Evolutionary conservation across 2,888 invertebrate species (phyloP).

Genomic region (Lutraria lutraria): DNA sequence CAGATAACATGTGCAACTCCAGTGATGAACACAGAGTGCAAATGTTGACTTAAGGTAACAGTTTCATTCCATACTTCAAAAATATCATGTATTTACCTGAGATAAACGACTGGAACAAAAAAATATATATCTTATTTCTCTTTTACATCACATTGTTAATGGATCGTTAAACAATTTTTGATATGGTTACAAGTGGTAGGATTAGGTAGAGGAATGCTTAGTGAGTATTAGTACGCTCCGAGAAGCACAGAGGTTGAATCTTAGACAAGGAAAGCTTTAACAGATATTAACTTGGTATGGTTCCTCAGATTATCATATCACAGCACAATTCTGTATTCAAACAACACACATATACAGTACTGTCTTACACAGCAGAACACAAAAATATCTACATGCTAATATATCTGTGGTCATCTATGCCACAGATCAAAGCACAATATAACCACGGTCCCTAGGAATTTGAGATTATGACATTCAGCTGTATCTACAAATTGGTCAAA

Average conservation of each 20-base stretch:
- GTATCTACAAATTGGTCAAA: not conserved
- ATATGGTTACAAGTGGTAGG: not conserved
- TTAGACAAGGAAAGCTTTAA: not conserved
- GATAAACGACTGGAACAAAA: too few species aligned
- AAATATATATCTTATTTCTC: too few species aligned
- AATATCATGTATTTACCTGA: too few species aligned
- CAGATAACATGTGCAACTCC: too few species aligned
- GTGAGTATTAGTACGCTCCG: not conserved
- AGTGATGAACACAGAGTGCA: too few species aligned
- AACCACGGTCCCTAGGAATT: too few species aligned
- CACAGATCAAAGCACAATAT: not conserved
- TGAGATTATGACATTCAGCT: too few species aligned
- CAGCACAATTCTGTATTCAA: slow-evolving; percentile 5
- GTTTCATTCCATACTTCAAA: too few species aligned
- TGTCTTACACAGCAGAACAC: not conserved
- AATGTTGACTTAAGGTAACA: too few species aligned
- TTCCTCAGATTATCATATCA: not conserved
- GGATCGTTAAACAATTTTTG: not conserved
- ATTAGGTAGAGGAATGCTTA: not conserved
- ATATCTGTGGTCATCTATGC: not conserved
- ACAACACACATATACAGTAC: not conserved
- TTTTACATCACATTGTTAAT: too few species aligned
- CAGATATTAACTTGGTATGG: not conserved
- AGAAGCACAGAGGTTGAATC: not conserved
- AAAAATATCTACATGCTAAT: not conserved